Percentiles rank a stretch among this genome's conserved stretches.
These are phyloP conservation scores for Drosophila kurseongensis DNA, from an alignment of 1,140 invertebrate species.

Conservation along the genomic window DNA sequence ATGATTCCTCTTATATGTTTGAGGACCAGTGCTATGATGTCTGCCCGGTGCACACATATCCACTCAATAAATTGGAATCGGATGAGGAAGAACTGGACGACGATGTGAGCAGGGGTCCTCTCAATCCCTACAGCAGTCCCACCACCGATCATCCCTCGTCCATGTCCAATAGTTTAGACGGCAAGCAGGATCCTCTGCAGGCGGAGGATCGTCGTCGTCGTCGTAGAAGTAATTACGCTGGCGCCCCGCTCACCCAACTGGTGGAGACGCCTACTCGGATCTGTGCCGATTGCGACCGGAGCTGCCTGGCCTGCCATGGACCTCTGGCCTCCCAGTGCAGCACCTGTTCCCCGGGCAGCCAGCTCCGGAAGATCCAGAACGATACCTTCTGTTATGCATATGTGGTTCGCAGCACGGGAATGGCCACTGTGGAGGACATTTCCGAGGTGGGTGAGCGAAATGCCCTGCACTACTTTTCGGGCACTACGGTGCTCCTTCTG, in stretches of 20 bases:
- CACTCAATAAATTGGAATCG: constrained; percentile 29
- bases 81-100: constrained; percentile 6
- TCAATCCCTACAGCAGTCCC: constrained; percentile 2
- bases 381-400: constrained; percentile 73
- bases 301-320: constrained; percentile 67
- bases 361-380: constrained; percentile 64
- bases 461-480: constrained; percentile 28
- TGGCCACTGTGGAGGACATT: constrained; percentile 54
- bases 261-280: constrained; percentile 28
- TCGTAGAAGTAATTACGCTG: not conserved
- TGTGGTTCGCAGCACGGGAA: constrained; percentile 70
- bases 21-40: constrained; percentile 64
- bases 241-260: constrained; percentile 10
- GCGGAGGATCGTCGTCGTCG: constrained; percentile 66
- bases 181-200: constrained; percentile 61
- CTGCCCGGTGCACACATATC: constrained; percentile 67
- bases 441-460: constrained; percentile 12
- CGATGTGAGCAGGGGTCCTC: not conserved
- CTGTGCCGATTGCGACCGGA: constrained; percentile 61
- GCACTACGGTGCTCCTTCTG: constrained; percentile 45
- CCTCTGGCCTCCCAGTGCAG: constrained; percentile 65
- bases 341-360: constrained; percentile 68
- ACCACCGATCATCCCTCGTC: constrained; percentile 4
- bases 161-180: constrained; percentile 28
- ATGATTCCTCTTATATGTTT: constrained; percentile 55